Percentiles rank a stretch among this genome's conserved stretches.
Evolutionary conservation across 2,888 invertebrate genomes (phyloP).

Genomic region (Hydrotaea diabolus): DNA sequence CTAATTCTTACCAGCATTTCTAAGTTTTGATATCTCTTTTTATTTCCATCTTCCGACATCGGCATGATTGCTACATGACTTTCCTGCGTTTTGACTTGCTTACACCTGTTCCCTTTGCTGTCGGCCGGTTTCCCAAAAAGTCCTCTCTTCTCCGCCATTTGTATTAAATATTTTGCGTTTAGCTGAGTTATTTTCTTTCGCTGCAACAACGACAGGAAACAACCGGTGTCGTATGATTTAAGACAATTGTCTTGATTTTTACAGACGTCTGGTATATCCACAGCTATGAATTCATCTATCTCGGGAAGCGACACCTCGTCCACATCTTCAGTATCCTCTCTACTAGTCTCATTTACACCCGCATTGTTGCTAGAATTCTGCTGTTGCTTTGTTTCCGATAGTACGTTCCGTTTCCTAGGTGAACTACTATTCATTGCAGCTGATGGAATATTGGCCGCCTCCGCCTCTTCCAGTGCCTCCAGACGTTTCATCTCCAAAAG

Average conservation of each 20-base stretch:
- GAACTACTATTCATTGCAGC: conserved; percentile 74
- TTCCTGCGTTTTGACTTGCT: conserved; percentile 77
- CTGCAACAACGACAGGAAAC: conserved; percentile 84
- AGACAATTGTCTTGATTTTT: conserved; percentile 82
- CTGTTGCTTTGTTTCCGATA: conserved; percentile 67
- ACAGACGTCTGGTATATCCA: conserved; percentile 84
- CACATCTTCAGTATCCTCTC: conserved; percentile 65
- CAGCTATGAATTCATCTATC: conserved; percentile 84
- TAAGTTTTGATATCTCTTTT: conserved; percentile 38
- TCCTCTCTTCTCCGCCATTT: conserved; percentile 90
- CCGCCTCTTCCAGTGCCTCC: conserved; percentile 77
- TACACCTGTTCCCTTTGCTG: conserved; percentile 78
- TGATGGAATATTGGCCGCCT: conserved; percentile 76
- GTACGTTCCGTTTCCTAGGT: conserved; percentile 70
- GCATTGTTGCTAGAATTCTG: background rate
- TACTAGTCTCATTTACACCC: conserved; percentile 64
- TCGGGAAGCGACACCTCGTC: conserved; percentile 72
- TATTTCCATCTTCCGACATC: background rate
- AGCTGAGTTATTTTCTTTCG: conserved; percentile 86
- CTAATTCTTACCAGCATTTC: conserved; percentile 53
- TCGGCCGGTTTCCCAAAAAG: conserved; percentile 84
- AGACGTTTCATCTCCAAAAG: conserved; percentile 76
- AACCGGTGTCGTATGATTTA: conserved; percentile 82
- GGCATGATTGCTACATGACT: conserved; percentile 55
- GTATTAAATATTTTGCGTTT: conserved; percentile 91